Base-by-base conservation (phyloP, 2,888 invertebrate genomes). In the Nemapogon koenigi region DNA sequence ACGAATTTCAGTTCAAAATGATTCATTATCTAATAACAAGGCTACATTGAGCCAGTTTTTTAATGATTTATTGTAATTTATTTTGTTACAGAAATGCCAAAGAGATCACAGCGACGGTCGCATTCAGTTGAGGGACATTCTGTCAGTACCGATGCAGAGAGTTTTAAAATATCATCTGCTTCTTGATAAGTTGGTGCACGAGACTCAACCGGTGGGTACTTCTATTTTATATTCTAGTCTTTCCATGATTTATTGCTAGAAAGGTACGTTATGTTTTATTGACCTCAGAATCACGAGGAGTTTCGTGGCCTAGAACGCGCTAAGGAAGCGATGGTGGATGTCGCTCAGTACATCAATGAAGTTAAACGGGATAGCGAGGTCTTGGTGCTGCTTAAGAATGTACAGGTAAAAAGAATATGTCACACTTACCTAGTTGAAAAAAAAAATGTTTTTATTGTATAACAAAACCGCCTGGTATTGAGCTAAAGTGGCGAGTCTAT, bases 61-160 rank as follows among this genome's bases (percentile, higher is more conserved):
- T n/a, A n/a, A n/a, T n/a, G n/a, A n/a, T n/a, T 37, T 45, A 17
- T 38, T 19, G 16, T 19, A 10, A 27, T 15, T 18, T 8, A 16
- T 19, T 16, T 43, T 44, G 44, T 70, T 81, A 13, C 70, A 95
- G 93, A 89, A 89, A 76, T 94, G 94, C 64, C 96, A 97, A 67
- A 88, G 90, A 53, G 90, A 92, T 58, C 94, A 95, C 53, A 97
- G 96, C 69, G 92, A 95, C 53, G 95, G 95, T 10, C 90, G 94
- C 59, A 95, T 98, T 59, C 93, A 95, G 67, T 78, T 99, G 49
- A 85, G 97, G 35, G 99, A 99, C 66, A 90, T 99, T 46, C 78
- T 99, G 32, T 94, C 96, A 15, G 96, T 99, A 46, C 99, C 99
- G 29, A 97, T 99, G 94, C 99, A 99, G 72, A 83, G 99, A 60